phyloP scores from a whole-genome alignment of 2,888 invertebrate genomes.

The Rotaria sp. region DNA sequence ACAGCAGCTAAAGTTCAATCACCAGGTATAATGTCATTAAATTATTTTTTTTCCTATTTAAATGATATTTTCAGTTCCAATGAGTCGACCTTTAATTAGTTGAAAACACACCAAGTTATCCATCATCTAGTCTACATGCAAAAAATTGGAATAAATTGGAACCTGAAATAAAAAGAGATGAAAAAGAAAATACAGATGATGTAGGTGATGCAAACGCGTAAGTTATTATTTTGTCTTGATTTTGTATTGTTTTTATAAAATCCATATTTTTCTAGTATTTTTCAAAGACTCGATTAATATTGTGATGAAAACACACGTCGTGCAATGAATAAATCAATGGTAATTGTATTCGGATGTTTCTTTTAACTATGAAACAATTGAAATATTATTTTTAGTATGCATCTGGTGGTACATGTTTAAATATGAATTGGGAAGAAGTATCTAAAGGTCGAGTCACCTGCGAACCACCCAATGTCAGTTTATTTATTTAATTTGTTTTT shows the following conservation, averaged over 20 bases:
- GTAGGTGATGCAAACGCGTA: neutral
- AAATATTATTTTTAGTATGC: neutral
- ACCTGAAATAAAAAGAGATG: neutral
- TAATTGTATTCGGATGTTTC: too few species aligned
- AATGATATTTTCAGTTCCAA: too few species aligned
- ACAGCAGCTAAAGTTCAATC: neutral
- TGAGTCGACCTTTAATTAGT: neutral
- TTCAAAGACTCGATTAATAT: neutral
- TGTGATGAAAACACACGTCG: neutral
- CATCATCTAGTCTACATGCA: neutral
- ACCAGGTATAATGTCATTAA: neutral
- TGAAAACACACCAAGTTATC: neutral
- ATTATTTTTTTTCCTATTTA: too few species aligned
- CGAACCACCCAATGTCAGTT: neutral
- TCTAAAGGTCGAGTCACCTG: neutral
- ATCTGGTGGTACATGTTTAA: neutral
- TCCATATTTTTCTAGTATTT: neutral
- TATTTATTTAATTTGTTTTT: neutral
- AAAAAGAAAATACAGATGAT: slow-evolving; percentile 4
- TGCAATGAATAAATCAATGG: slow-evolving; percentile 8
- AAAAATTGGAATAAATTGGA: neutral
- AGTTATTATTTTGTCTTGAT: neutral
- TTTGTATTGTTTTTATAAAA: neutral
- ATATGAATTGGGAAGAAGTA: neutral
- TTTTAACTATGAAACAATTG: neutral